Conservation (phyloP, 2,888 invertebrate species). For the Lordiphosa andalusiaca region DNA sequence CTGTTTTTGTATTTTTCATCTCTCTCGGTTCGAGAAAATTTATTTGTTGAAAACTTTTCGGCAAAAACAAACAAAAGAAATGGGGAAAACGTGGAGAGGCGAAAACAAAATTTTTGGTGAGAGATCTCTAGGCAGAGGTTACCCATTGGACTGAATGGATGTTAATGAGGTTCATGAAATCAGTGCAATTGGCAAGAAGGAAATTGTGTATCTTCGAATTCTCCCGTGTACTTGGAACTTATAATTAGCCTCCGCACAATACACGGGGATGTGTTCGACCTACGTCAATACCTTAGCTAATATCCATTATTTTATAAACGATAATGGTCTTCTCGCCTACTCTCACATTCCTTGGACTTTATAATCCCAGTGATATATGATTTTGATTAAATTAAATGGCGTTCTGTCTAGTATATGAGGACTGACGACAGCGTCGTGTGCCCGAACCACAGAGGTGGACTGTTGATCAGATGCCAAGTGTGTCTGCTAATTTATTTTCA, state of each 20-base stretch:
- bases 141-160: conserved; percentile 9
- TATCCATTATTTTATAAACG: neutral
- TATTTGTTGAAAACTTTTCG: conserved; percentile 49
- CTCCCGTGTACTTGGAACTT: conserved; percentile 14
- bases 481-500: conserved; percentile 21
- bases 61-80: conserved; percentile 50
- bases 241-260: conserved; percentile 39
- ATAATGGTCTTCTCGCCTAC: conserved; percentile 26
- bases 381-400: conserved; percentile 41
- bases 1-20: conserved; percentile 47
- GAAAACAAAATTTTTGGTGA: conserved; percentile 24
- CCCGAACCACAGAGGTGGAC: conserved; percentile 30
- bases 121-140: conserved; percentile 22
- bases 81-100: conserved; percentile 24
- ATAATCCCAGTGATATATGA: conserved; percentile 43
- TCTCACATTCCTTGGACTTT: conserved; percentile 16
- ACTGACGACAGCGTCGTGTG: conserved; percentile 43
- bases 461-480: conserved; percentile 55
- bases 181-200: conserved; percentile 6
- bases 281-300: conserved; percentile 35
- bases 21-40: conserved; percentile 41
- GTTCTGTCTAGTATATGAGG: conserved; percentile 8
- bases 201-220: conserved; percentile 2
- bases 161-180: conserved; percentile 7
- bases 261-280: conserved; percentile 33